Percentiles rank a stretch among this genome's conserved stretches.
Conservation (phyloP, 1,140 invertebrate species). For the Heliconius eleuchia region DNA sequence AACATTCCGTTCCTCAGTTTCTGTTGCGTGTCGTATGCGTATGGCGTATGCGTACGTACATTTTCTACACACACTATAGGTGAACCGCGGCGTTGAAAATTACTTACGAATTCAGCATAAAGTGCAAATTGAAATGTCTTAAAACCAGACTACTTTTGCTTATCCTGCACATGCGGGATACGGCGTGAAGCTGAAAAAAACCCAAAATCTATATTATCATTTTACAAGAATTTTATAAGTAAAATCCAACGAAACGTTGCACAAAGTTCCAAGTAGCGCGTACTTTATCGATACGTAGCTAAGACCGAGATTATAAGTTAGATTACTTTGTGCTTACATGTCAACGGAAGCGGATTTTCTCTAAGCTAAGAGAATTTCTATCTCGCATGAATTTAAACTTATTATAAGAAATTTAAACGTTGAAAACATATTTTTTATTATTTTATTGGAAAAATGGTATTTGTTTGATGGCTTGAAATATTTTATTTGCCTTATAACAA, state of each 20-base stretch:
- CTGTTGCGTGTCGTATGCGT: no score
- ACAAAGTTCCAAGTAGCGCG: conserved; percentile 1
- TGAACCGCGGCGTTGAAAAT: no score
- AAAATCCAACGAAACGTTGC: not conserved
- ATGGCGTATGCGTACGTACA: no score
- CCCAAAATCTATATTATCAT: not conserved
- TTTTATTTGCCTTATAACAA: not conserved
- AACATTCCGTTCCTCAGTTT: no score
- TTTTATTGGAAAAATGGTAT: not conserved
- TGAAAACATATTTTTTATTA: not conserved
- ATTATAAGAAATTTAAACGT: conserved; percentile 1
- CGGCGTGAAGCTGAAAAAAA: no score
- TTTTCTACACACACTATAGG: no score
- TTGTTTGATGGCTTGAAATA: not conserved
- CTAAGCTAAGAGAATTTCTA: not conserved
- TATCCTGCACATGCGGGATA: no score
- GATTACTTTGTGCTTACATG: conserved; percentile 17
- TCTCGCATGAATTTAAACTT: conserved; percentile 14
- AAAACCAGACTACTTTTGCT: no score
- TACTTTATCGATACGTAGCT: conserved; percentile 16
- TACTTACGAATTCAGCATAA: no score
- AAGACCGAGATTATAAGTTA: conserved; percentile 17
- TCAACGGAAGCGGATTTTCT: conserved; percentile 10
- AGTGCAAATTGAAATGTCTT: no score
- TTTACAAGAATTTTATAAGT: not conserved